Percentiles rank a stretch among this genome's conserved stretches.
Evolutionary conservation across 2,797 vertebrate genomes (phyloP).

Genomic region (Nyctibius grandis): DNA sequence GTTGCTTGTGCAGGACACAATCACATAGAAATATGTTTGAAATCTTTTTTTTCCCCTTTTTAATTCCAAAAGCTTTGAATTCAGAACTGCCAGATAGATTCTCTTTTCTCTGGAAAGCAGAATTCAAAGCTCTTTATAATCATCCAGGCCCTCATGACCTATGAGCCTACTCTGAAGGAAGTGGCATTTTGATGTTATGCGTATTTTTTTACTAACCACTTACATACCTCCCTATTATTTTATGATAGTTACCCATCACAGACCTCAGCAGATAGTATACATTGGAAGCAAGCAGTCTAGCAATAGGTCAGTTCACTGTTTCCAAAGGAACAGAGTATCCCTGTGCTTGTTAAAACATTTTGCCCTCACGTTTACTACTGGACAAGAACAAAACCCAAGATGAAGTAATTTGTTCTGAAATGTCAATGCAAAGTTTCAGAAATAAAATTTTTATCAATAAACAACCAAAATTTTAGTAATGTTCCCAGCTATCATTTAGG

Average conservation of each 20-base stretch:
- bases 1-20: not conserved
- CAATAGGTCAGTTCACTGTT: not conserved
- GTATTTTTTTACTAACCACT: not conserved
- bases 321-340: not conserved
- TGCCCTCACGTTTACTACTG: not conserved
- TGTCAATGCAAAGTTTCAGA: not conserved
- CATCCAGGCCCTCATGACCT: not conserved
- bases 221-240: not conserved
- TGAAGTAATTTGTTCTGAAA: not conserved
- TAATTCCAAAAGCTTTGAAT: not conserved
- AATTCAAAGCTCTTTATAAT: not conserved
- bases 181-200: not conserved
- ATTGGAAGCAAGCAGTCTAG: not conserved
- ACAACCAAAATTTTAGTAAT: not conserved
- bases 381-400: not conserved
- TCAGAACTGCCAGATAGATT: not conserved
- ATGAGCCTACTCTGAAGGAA: not conserved
- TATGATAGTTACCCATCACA: not conserved
- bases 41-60: not conserved
- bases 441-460: not conserved
- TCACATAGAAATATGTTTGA: not conserved
- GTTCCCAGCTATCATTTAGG: not conserved
- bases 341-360: not conserved
- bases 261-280: not conserved
- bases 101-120: not conserved